phyloP scores from a whole-genome alignment of 37 sponge, comb jelly and placozoan species.

The Chondrilla cf. caribensis region DNA sequence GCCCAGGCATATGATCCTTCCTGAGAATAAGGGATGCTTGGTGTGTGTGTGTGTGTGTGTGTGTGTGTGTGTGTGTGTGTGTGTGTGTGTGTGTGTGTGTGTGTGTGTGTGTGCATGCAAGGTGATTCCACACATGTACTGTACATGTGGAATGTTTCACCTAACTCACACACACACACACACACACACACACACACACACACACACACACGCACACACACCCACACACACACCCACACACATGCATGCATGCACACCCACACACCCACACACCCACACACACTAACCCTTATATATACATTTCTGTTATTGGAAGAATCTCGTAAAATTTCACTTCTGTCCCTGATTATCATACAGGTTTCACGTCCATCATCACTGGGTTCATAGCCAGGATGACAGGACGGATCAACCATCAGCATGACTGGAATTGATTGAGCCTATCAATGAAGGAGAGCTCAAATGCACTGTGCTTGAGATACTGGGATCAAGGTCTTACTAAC shows the following conservation, averaged over 20 bases:
- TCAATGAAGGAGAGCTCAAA: neutral
- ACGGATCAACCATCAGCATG: neutral
- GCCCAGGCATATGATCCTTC: slow-evolving; percentile 3
- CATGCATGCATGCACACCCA: no score
- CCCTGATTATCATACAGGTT: slow-evolving; percentile 41
- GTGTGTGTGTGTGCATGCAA: neutral
- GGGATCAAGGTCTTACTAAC: no score
- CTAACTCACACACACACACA: slow-evolving; percentile 1
- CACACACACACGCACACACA: slow-evolving; percentile 9
- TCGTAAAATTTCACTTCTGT: slow-evolving; percentile 35
- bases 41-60: neutral
- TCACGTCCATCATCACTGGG: neutral
- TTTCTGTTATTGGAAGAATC: slow-evolving; percentile 56
- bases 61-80: neutral
- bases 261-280: neutral
- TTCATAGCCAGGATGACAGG: slow-evolving; percentile 72
- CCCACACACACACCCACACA: neutral
- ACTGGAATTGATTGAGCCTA: neutral
- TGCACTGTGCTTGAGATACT: neutral
- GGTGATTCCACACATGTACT: neutral
- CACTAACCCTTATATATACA: slow-evolving; percentile 70
- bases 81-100: neutral
- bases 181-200: neutral
- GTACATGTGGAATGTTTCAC: neutral
- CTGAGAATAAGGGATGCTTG: no score